Evolutionary conservation across 1,140 invertebrate species (phyloP).

Genomic region (Brachystomella parvula): DNA sequence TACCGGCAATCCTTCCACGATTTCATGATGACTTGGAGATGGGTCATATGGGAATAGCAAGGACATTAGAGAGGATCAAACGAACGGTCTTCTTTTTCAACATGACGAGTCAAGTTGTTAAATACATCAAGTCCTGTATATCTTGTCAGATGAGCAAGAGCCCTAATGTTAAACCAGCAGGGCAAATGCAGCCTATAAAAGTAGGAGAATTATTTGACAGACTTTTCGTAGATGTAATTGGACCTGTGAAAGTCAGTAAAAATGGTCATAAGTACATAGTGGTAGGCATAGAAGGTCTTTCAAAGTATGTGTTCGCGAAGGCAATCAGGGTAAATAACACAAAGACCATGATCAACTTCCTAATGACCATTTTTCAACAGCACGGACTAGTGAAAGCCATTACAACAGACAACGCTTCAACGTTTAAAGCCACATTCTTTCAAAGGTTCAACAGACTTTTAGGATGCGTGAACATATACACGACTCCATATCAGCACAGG

Average conservation of each 20-base stretch:
- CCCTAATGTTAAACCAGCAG: not conserved
- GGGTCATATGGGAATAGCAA: not conserved
- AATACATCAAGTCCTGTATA: not conserved
- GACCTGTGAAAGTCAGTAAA: not conserved
- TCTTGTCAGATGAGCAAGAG: not conserved
- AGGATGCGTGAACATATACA: conserved; percentile 16
- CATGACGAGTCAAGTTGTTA: not conserved
- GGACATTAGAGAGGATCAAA: not conserved
- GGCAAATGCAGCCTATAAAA: not conserved
- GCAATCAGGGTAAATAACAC: conserved; percentile 23
- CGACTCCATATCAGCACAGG: conserved; percentile 27
- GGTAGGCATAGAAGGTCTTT: conserved; percentile 21
- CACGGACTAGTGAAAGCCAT: conserved; percentile 29
- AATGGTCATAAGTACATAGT: not conserved
- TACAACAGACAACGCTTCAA: conserved; percentile 31
- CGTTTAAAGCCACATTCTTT: conserved; percentile 26
- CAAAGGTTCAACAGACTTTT: conserved; percentile 7
- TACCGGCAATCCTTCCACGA: not conserved
- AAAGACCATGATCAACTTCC: not conserved
- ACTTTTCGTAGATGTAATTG: not conserved
- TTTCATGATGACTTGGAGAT: not conserved
- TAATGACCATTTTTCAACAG: not conserved
- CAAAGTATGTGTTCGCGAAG: conserved; percentile 39
- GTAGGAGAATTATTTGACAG: not conserved
- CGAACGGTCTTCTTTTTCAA: not conserved